These are phyloP conservation scores for Smittia sp. DNA, from an alignment of 2,888 invertebrate genomes.

Conservation along the genomic window DNA sequence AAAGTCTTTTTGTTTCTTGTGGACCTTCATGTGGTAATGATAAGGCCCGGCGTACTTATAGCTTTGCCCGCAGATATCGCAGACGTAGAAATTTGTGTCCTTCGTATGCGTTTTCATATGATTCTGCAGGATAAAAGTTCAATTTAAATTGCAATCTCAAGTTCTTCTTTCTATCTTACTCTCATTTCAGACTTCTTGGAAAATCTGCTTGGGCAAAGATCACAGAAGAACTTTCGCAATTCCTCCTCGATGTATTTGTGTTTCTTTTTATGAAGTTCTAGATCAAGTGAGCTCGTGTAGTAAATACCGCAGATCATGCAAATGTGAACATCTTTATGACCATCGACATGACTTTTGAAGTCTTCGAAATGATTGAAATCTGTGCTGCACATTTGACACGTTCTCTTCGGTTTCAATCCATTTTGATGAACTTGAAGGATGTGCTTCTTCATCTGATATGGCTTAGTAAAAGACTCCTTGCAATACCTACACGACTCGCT, in stretches of 20 bases:
- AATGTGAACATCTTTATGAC: neutral
- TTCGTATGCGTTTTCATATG: slow-evolving; percentile 14
- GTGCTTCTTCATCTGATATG: slow-evolving; percentile 13
- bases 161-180: neutral
- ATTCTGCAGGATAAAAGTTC: neutral
- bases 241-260: neutral
- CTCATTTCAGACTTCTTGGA: neutral
- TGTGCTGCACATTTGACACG: neutral
- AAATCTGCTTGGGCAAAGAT: neutral
- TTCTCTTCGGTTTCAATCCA: neutral
- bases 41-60: neutral
- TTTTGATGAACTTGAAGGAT: neutral
- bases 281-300: no score
- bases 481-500: neutral
- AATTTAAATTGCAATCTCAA: no score
- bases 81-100: slow-evolving; percentile 15
- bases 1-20: neutral
- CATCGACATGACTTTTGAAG: neutral
- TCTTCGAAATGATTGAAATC: neutral
- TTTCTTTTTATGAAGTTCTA: neutral
- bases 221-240: neutral
- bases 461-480: neutral
- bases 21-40: slow-evolving; percentile 17
- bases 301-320: neutral
- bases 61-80: slow-evolving; percentile 1